Evolutionary conservation across 2,888 invertebrate genomes (phyloP), one percentile per base, ranked within the genome.

Genomic region (Myopa tessellatipennis): DNA sequence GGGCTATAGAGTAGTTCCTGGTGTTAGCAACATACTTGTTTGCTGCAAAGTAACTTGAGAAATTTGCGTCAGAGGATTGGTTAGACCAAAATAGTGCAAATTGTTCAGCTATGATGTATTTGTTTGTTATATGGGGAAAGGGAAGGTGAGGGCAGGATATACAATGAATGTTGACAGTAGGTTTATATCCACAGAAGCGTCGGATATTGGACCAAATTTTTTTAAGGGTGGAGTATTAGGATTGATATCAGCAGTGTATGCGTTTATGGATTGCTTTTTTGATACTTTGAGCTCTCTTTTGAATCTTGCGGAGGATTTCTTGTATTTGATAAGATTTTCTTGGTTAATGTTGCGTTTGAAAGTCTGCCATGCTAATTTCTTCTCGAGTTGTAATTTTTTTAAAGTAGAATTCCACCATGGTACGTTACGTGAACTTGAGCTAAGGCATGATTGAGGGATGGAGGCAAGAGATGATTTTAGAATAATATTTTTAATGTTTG

Each of bases 241-340:
- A 26, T 26, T 26, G 26, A 26, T 26, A 26, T 26, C 26, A 26
- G 26, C 26, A 26, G 2, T 26, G 26, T 26, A 26, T 26, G 26
- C 26, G 26, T 26, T 26, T 26, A 26, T 26, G 26, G 26, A 26
- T 26, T 26, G 26, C 2, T 26, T 26, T 26, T 26, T 26, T 26
- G 26, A 26, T 26, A 26, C 26, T 26, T 26, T 26, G 26, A 26
- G 26, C 26, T 26, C 26, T 26, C 26, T 26, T 3, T 12, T 76
- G 76, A 45, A 70, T 61, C 36, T 63, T 12, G 0, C 69, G 72
- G 8, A 77, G 69, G 14, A 78, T 68, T 75, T 73, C 68, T n/a
- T 77, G n/a, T 58, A 79, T 67, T 0, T 70, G 78, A 36, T 80
- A 80, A 8, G 77, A 77, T 18, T 77, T 80, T 72, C 71, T 78